These are phyloP conservation scores for Natator depressus DNA, from an alignment of 2,113 vertebrate species.

Conservation along the genomic window DNA sequence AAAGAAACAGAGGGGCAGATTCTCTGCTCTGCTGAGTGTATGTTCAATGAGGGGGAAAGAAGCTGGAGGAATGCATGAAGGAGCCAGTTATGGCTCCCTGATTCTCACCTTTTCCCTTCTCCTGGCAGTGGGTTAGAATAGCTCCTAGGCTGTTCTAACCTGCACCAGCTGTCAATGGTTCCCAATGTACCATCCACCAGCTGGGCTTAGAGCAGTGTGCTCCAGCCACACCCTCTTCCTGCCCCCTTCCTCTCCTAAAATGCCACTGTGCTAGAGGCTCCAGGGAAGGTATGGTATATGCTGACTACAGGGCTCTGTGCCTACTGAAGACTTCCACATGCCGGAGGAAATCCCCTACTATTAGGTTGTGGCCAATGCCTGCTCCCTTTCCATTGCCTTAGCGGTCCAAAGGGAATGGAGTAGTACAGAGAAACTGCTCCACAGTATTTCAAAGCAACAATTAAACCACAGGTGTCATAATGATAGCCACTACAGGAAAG, in stretches of 20 bases:
- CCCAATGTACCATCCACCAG: not conserved
- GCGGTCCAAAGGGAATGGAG: not conserved
- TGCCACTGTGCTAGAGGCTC: not conserved
- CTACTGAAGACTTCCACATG: not conserved
- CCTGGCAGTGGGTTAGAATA: not conserved
- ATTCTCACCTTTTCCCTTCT: not conserved
- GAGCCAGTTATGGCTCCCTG: not conserved
- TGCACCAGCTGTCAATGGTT: not conserved
- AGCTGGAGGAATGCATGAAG: rapidly evolving
- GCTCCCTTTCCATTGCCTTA: not conserved
- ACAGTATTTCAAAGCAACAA: not conserved
- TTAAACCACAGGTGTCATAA: not conserved
- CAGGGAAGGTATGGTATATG: not conserved
- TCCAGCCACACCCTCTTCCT: not conserved
- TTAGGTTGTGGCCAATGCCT: not conserved
- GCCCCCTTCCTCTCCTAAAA: not conserved
- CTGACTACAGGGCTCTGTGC: not conserved
- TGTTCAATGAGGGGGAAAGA: not conserved
- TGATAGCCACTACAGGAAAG: not conserved
- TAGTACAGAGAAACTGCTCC: not conserved
- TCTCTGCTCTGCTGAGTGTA: not conserved
- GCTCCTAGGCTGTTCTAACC: not conserved
- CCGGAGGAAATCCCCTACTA: not conserved
- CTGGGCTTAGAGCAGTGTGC: not conserved
- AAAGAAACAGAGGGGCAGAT: not conserved